A percentile compares a stretch with the other conserved stretches of the same genome.
These are phyloP conservation scores for Cetoscarus ocellatus DNA, from an alignment of 2,797 vertebrate genomes.

Conservation along the genomic window DNA sequence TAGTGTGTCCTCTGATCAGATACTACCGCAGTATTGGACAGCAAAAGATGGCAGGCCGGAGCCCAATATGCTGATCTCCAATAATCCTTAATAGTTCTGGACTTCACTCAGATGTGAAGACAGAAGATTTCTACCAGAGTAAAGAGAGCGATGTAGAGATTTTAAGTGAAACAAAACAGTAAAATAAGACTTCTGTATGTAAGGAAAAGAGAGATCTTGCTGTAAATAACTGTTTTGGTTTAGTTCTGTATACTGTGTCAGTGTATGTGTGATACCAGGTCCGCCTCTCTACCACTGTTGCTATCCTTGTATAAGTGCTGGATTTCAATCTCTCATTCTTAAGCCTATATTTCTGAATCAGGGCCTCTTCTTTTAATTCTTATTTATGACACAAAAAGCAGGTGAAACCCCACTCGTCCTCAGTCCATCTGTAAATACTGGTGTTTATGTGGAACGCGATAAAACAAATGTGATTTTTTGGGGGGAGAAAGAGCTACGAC, in stretches of 20 bases:
- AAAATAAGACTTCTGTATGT: slow-evolving; percentile 18
- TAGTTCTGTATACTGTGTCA: slow-evolving; percentile 42
- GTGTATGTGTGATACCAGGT: slow-evolving; percentile 42
- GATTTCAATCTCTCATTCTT: slow-evolving; percentile 47
- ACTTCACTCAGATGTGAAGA: background rate
- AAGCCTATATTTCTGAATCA: slow-evolving; percentile 48
- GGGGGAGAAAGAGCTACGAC: slow-evolving; percentile 19
- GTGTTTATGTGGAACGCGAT: slow-evolving; percentile 20
- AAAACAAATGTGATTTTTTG: slow-evolving; percentile 4
- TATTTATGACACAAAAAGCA: slow-evolving; percentile 23
- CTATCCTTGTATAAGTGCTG: slow-evolving; percentile 64
- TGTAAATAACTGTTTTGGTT: slow-evolving; percentile 60
- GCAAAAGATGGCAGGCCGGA: slow-evolving; percentile 2
- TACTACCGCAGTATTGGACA: slow-evolving; percentile 11
- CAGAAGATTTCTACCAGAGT: background rate
- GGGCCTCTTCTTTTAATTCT: slow-evolving; percentile 30
- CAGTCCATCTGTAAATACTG: slow-evolving; percentile 29
- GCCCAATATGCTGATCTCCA: background rate
- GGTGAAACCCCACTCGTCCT: slow-evolving; percentile 33
- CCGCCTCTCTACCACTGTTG: slow-evolving; percentile 33
- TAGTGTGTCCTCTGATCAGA: slow-evolving; percentile 6
- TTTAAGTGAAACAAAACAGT: slow-evolving; percentile 1
- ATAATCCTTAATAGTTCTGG: background rate
- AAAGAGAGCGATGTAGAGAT: slow-evolving; percentile 3
- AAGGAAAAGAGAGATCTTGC: slow-evolving; percentile 23